Evolutionary conservation across 1,140 invertebrate genomes (phyloP), one percentile per base, ranked within the genome.

Genomic region (Aphelenchoides fujianensis): DNA sequence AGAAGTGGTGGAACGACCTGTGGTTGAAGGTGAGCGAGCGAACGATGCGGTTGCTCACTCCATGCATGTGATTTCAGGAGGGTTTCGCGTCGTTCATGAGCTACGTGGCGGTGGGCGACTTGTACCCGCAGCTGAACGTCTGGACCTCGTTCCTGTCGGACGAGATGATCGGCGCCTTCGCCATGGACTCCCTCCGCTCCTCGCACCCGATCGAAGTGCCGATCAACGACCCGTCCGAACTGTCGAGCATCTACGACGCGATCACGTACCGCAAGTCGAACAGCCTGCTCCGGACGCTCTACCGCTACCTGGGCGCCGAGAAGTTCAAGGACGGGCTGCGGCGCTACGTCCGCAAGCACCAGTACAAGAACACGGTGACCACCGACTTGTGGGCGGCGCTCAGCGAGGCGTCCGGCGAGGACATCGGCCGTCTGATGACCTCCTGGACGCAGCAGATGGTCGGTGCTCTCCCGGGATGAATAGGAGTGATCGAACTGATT

Each of bases 331-430:
- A n/a, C n/a, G n/a, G n/a, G n/a, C n/a, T n/a, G n/a, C n/a, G n/a
- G n/a, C n/a, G n/a, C n/a, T n/a, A n/a, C n/a, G n/a, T n/a, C n/a
- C n/a, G n/a, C n/a, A n/a, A n/a, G n/a, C n/a, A n/a, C n/a, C 90
- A 91, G 85, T 95, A 94, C 82, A 88, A 87, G 37, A 96, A 98
- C 84, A 94, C 95, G 1, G 90, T 91, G 76, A 98, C 96, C 7
- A 91, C 93, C 84, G 93, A 98, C 85, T 87, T 99, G 55, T 99
- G 95, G n/a, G n/a, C n/a, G n/a, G n/a, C n/a, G n/a, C n/a, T n/a
- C n/a, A n/a, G n/a, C n/a, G n/a, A n/a, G n/a, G n/a, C n/a, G n/a
- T n/a, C n/a, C n/a, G n/a, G n/a, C n/a, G n/a, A n/a, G n/a, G n/a
- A n/a, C n/a, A n/a, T n/a, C n/a, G n/a, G n/a, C n/a, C n/a, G n/a